Percentiles rank a stretch among this genome's conserved stretches.
Conservation (phyloP, 2,113 vertebrate species). For the Macrotis lagotis region DNA sequence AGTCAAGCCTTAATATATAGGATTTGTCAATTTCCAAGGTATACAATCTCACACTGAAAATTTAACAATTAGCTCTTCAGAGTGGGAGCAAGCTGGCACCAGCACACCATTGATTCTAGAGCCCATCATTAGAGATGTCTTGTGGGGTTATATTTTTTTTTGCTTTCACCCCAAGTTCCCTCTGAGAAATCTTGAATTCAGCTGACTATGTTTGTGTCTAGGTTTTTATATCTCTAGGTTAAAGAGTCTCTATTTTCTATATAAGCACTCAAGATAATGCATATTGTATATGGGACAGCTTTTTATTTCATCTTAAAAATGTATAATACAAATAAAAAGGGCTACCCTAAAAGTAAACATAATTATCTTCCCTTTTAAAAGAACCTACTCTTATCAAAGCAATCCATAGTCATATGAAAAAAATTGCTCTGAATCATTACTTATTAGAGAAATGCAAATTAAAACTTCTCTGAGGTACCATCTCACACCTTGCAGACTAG, state of each 20-base stretch:
- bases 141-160: background rate
- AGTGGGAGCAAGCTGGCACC: background rate
- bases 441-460: no score
- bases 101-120: background rate
- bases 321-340: background rate
- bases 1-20: background rate
- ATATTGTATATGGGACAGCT: background rate
- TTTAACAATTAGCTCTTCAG: background rate
- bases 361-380: background rate
- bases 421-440: no score
- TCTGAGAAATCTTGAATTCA: background rate
- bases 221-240: background rate
- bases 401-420: no score
- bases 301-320: background rate
- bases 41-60: background rate
- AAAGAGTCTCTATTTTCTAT: background rate
- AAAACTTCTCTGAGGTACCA: no score
- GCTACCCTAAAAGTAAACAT: background rate
- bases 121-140: background rate
- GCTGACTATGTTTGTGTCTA: background rate
- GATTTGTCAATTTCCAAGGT: background rate
- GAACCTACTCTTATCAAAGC: background rate
- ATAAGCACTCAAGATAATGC: background rate
- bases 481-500: no score
- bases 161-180: background rate